phyloP scores from a whole-genome alignment of 2,888 invertebrate species.

The Ormyrus thymus region DNA sequence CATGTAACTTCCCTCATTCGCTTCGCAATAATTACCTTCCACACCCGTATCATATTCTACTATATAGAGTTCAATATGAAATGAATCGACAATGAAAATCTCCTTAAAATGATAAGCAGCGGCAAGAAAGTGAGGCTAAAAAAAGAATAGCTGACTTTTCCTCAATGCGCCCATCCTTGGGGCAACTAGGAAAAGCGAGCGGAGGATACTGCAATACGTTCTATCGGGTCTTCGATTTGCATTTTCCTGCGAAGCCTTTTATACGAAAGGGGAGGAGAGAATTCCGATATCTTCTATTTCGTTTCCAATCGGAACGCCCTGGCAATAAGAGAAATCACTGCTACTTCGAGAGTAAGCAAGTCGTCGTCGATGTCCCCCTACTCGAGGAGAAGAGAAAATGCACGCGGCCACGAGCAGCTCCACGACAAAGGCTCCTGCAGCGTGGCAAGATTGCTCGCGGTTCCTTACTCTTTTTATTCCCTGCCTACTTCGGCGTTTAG shows the following conservation, averaged over 20 bases:
- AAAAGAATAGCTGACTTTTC: neutral
- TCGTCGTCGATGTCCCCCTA: slow-evolving; percentile 53
- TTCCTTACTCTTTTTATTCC: slow-evolving; percentile 23
- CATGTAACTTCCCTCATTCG: too few species aligned
- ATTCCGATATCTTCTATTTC: slow-evolving; percentile 65
- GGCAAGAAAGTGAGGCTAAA: neutral
- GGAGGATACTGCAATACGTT: slow-evolving; percentile 48
- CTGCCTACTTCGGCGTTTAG: slow-evolving; percentile 6
- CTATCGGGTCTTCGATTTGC: slow-evolving; percentile 59
- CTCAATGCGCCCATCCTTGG: neutral
- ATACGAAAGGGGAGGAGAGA: slow-evolving; percentile 49
- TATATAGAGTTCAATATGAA: too few species aligned
- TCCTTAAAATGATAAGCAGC: neutral
- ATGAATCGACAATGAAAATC: neutral
- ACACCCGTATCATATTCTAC: too few species aligned
- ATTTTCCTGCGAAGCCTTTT: slow-evolving; percentile 59
- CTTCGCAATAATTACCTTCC: too few species aligned
- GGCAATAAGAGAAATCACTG: slow-evolving; percentile 61
- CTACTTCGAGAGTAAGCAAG: slow-evolving; percentile 58
- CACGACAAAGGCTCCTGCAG: slow-evolving; percentile 25
- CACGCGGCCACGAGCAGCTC: neutral
- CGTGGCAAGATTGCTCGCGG: slow-evolving; percentile 17
- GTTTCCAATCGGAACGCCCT: slow-evolving; percentile 60
- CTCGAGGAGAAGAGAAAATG: slow-evolving; percentile 17
- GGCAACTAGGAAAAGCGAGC: slow-evolving; percentile 9